These are phyloP conservation scores for Gymnogyps californianus DNA, from an alignment of 2,113 vertebrate species.

Conservation along the genomic window DNA sequence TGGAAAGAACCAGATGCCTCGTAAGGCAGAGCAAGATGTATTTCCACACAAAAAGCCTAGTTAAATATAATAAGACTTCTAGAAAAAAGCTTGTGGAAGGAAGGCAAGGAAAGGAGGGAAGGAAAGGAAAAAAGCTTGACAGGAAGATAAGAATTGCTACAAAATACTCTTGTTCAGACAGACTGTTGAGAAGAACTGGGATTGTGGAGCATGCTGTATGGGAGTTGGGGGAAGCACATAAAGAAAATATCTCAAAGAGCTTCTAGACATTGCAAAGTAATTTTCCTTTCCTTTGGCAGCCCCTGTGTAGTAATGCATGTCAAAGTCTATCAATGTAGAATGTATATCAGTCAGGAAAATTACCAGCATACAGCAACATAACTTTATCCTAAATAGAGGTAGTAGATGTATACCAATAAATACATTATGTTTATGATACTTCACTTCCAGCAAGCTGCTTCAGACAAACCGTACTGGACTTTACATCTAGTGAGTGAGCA, in stretches of 20 bases:
- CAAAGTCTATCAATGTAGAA: background rate
- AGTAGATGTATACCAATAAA: background rate
- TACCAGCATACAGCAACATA: background rate
- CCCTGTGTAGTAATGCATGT: background rate
- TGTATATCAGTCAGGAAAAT: background rate
- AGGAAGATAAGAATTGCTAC: background rate
- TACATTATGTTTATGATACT: background rate
- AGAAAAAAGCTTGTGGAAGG: background rate
- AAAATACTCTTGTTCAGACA: background rate
- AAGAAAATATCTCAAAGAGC: background rate
- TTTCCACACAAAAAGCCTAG: background rate
- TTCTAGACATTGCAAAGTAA: background rate
- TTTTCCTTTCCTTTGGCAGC: background rate
- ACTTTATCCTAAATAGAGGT: background rate
- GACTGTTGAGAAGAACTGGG: background rate
- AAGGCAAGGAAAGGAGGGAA: background rate
- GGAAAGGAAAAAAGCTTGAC: background rate
- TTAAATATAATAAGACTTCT: background rate
- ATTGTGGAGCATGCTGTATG: background rate
- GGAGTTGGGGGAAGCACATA: background rate
- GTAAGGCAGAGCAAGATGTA: background rate
- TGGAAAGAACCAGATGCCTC: background rate
- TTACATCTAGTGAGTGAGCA: conserved; percentile 81
- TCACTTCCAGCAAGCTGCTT: conserved; percentile 64
- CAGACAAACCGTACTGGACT: conserved; percentile 77